Conservation (phyloP, 1,140 invertebrate genomes). For the Apis mellifera region Amel_HAv3.1 CM009943.2:5509001-5509500, state of each 20-base stretch:
- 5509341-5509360: constrained; percentile 22
- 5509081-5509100: neutral
- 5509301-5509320: constrained; percentile 70
- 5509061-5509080: neutral
- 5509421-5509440: neutral
- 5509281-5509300: constrained; percentile 66
- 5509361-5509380: constrained; percentile 9
- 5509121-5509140: constrained; percentile 24
- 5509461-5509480: neutral
- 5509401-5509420: constrained; percentile 46
- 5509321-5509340: constrained; percentile 74
- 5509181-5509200: constrained; percentile 34
- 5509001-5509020: neutral
- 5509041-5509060: too few species aligned
- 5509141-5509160: constrained; percentile 63
- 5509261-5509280: constrained; percentile 66
- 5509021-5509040: neutral
- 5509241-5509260: constrained; percentile 71
- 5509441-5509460: neutral
- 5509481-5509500: neutral
- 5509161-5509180: constrained; percentile 33
- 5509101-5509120: neutral
- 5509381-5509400: constrained; percentile 25
- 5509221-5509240: constrained; percentile 56
- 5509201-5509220: constrained; percentile 55